Evolutionary conservation across 1,140 invertebrate genomes (phyloP), one percentile per base, ranked within the genome.

Genomic region (Radopholus similis): DNA sequence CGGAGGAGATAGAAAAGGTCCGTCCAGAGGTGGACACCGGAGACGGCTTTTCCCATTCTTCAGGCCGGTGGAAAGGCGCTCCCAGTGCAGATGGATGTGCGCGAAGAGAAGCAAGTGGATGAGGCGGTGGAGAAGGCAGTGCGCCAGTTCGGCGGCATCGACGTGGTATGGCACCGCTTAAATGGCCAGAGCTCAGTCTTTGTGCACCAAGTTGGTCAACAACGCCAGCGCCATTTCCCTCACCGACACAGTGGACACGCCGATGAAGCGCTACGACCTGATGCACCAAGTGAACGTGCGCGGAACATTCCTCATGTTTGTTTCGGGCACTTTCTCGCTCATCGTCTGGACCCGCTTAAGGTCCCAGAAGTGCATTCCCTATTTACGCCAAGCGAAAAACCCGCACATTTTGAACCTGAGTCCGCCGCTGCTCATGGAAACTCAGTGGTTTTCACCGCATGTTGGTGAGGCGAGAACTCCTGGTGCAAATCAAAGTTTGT

Each of bases 331-430:
- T 34, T 13, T 59, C 18, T 32, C 18, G 6, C n/a, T 6, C 6
- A 37, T 59, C 40, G n/a, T 59, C 4, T n/a, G 15, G 18, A 1
- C 35, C 2, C 2, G 40, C 58, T 66, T 42, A 40, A 95, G 92
- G 71, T 94, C 95, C 0, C 94, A 96, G 84, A 84, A 88, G 34
- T 96, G 93, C 82, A 79, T 97, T 62, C 95, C 95, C 0, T 88
- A 94, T 82, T 84, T 99, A 62, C 87, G 89, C 76, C 92, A 92
- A 79, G 90, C 90, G 64, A 87, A 88, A 67, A 94, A 95, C 85
- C 90, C 93, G 4, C 95, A 97, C 77, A 96, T 99, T 77, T 85
- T 98, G 4, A 97, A 97, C 83, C 85, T 97, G 9, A 94, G 91
- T 65, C 95, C 95, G 23, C 95, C 95, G 2, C 83, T 98, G 9